These are phyloP conservation scores for Globia sparganii DNA, from an alignment of 2,888 invertebrate species.

Conservation along the genomic window DNA sequence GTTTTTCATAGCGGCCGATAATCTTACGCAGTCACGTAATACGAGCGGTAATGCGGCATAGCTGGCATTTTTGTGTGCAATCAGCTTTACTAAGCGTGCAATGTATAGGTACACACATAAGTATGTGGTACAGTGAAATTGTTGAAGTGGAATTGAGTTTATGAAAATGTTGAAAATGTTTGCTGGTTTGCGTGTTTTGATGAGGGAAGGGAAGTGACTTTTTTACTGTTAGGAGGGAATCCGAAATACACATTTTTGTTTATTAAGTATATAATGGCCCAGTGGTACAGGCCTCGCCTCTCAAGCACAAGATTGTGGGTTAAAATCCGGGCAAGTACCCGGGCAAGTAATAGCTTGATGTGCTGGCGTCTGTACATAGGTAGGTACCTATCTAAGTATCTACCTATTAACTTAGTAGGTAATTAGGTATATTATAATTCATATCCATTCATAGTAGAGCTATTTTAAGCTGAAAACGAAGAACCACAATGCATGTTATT, in stretches of 20 bases:
- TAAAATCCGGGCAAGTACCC: no score
- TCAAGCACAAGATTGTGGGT: no score
- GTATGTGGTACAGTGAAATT: constrained; percentile 22
- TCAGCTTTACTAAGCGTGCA: constrained; percentile 26
- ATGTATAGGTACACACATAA: not conserved
- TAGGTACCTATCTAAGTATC: not conserved
- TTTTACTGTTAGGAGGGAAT: not conserved
- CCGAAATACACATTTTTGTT: not conserved
- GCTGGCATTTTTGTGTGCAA: constrained; percentile 45
- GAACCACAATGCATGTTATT: constrained; percentile 37
- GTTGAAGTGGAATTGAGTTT: constrained; percentile 22
- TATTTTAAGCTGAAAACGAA: constrained; percentile 22
- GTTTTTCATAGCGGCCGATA: constrained; percentile 24
- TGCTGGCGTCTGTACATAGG: no score
- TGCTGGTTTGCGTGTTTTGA: not conserved
- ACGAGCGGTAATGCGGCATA: constrained; percentile 17
- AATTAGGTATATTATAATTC: no score
- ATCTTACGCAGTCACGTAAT: constrained; percentile 39
- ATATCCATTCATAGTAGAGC: not conserved
- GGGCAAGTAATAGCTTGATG: no score
- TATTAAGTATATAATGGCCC: not conserved
- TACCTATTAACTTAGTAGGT: not conserved
- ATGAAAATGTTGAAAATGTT: constrained; percentile 24
- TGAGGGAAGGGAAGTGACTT: not conserved
- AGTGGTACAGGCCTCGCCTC: no score